Evolutionary conservation across 2,113 vertebrate genomes (phyloP).

Genomic region (Silurus glanis): DNA sequence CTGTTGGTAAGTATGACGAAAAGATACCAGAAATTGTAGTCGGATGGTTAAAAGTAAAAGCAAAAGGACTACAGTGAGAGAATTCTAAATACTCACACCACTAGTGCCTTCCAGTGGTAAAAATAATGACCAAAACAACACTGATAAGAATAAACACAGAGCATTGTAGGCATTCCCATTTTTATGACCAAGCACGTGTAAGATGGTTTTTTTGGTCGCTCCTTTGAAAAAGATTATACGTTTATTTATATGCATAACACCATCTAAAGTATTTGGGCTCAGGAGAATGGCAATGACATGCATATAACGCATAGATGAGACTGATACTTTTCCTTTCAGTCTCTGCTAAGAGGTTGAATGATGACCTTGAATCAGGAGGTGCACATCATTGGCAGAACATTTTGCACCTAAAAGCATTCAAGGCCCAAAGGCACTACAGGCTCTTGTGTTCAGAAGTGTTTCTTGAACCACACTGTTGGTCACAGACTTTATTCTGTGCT

Average conservation of each 20-base stretch:
- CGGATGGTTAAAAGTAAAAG: not conserved
- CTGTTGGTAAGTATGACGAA: not conserved
- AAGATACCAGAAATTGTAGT: not conserved
- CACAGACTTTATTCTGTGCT: not conserved
- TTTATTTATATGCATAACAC: not conserved
- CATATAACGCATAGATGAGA: not conserved
- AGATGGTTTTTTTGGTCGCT: not conserved
- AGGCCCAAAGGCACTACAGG: not conserved
- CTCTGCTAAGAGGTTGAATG: not conserved
- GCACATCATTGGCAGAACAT: not conserved
- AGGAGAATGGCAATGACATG: not conserved
- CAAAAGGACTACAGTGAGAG: not conserved
- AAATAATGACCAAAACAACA: not conserved
- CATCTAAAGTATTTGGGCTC: not conserved
- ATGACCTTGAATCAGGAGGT: not conserved
- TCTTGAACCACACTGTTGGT: not conserved
- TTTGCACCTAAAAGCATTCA: not conserved
- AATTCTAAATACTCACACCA: not conserved
- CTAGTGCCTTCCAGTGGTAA: not conserved
- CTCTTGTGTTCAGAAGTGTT: not conserved
- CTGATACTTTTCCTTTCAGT: no score
- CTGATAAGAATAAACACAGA: not conserved
- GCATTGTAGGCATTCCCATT: not conserved
- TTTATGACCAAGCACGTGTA: not conserved
- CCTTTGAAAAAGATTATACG: not conserved